Base-by-base conservation (phyloP, 1,140 invertebrate species). In the Drosophila rufa region DNA sequence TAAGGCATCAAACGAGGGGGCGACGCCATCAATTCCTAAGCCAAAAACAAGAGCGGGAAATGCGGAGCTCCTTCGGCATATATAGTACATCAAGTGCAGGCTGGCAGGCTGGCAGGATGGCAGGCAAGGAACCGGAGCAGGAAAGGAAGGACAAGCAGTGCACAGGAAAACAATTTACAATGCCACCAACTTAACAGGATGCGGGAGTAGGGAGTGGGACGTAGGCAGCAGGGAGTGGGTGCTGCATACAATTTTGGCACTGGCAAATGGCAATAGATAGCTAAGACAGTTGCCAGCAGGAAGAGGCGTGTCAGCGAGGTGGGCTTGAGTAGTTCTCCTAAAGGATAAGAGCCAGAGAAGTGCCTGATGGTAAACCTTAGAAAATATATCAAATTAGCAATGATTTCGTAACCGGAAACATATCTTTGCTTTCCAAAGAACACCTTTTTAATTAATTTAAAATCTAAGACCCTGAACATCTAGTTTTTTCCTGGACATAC, bases 121-220 rank as follows among this genome's bases (percentile, higher is more conserved):
- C 40, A 56, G 53, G 42, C 75, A 36, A 42, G 75, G 66, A 75
- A 82, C 68, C 51, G 40, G 68, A 43, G 60, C 59, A 69, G 77
- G 71, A 71, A 69, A 61, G 74, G 75, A 57, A 78, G 60, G 80
- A 70, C 66, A 82, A 76, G 73, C 60, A 71, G 57, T 64, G 80
- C 77, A 75, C 58, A 84, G 80, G 74, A 90, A 89, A 89, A 89
- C 85, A 89, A 89, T 89, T 89, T 89, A 76, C 81, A 89, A 85
- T 90, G 77, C 85, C 81, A 79, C 74, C 70, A 83, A 87, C 73
- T 83, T 75, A 77, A 69, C 74, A 69, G 61, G 55, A 67, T 40
- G 47, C 19, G 74, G 53, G 36, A 40, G 25, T 6, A 3, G 33
- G 59, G 11, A 22, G 22, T 15, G 1, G 17, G 55, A 14, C 25